Conservation (phyloP, 2,113 vertebrate genomes). For the Montifringilla adamsi region DNA sequence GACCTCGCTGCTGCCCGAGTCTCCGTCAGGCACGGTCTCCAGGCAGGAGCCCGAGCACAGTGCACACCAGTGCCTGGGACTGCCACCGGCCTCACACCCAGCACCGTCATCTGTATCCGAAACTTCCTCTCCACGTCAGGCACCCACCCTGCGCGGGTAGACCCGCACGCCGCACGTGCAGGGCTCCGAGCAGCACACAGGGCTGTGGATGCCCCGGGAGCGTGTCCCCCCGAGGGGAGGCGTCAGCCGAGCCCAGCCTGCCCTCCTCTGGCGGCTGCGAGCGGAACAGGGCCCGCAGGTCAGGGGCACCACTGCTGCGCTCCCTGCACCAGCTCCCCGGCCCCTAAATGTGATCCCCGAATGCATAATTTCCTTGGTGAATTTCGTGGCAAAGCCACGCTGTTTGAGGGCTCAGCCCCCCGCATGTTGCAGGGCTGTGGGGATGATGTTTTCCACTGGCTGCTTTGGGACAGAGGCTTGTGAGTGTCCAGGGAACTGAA, state of each 20-base stretch:
- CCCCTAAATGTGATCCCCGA: not conserved
- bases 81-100: not conserved
- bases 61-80: accelerated
- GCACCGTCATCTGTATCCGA: not conserved
- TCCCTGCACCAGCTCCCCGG: not conserved
- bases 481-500: not conserved
- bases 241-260: not conserved
- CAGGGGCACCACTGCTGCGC: not conserved
- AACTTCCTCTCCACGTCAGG: not conserved
- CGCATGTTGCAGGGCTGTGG: not conserved
- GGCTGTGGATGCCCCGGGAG: too few relatives aligned
- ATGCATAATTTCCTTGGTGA: not conserved
- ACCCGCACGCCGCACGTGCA: not conserved
- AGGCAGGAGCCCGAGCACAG: accelerated
- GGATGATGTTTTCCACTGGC: not conserved
- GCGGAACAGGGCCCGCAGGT: not conserved
- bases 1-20: not conserved
- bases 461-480: not conserved
- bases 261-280: constrained; percentile 29
- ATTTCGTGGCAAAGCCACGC: not conserved
- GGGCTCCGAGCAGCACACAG: not conserved
- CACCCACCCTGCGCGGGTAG: accelerated
- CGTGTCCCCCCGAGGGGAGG: not conserved
- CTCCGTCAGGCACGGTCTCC: accelerated
- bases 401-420: not conserved